Conservation (phyloP, 2,888 invertebrate genomes). For the Macrophya annulata region DNA sequence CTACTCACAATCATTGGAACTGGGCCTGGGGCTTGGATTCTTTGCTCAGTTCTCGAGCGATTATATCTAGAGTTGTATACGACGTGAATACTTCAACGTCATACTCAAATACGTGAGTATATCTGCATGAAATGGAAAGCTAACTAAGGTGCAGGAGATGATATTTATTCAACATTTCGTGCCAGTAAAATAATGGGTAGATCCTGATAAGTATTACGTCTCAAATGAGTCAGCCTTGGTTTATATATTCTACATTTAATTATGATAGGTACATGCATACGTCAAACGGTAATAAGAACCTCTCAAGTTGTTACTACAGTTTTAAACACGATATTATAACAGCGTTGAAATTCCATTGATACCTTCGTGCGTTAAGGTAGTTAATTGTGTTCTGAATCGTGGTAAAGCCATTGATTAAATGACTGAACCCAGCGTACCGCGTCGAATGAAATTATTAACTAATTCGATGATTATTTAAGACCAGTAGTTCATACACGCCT, state of each 20-base stretch:
- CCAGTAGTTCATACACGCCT: slow-evolving; percentile 66
- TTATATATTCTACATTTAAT: background rate
- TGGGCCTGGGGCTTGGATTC: background rate
- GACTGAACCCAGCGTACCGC: slow-evolving; percentile 57
- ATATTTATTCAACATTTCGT: background rate
- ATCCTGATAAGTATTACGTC: background rate
- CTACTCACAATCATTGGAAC: background rate
- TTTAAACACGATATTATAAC: background rate
- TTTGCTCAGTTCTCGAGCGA: slow-evolving; percentile 2
- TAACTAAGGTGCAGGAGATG: background rate
- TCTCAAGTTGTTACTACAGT: slow-evolving; percentile 1
- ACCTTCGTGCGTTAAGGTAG: slow-evolving; percentile 42
- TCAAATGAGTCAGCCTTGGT: background rate
- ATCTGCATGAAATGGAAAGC: background rate
- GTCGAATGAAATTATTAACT: slow-evolving; percentile 63
- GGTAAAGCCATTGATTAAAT: slow-evolving; percentile 54
- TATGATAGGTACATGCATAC: background rate
- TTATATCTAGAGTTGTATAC: background rate
- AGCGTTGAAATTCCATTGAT: slow-evolving; percentile 43
- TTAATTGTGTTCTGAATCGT: slow-evolving; percentile 45
- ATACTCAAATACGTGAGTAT: background rate
- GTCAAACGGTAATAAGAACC: slow-evolving; percentile 1
- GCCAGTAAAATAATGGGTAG: background rate
- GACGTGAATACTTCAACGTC: slow-evolving; percentile 10
- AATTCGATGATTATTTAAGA: slow-evolving; percentile 73